Evolutionary conservation across 37 sponge, comb jelly and placozoan species (phyloP).

Genomic region (Geodia barretti): DNA sequence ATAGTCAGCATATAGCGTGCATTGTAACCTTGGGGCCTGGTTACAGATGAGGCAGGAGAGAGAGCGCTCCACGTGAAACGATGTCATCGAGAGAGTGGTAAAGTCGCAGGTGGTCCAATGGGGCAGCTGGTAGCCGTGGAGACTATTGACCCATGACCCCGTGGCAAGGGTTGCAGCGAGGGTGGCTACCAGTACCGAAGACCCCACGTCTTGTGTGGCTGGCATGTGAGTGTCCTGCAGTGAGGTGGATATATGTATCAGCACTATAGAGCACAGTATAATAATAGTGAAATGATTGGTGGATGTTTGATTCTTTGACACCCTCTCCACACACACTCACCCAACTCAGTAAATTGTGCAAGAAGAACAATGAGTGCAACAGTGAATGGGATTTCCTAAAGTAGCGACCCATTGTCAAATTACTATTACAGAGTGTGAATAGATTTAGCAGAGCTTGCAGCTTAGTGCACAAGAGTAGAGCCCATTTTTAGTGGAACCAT

Average conservation of each 20-base stretch:
- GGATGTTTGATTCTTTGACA: not conserved
- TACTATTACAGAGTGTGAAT: too few species aligned
- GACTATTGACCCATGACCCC: constrained; percentile 42
- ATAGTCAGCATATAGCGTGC: not conserved
- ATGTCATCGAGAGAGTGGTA: constrained; percentile 37
- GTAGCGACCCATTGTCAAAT: too few species aligned
- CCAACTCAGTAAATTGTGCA: not conserved
- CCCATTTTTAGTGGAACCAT: too few species aligned
- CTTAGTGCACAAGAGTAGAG: too few species aligned
- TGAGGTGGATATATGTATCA: not conserved
- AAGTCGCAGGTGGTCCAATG: constrained; percentile 52
- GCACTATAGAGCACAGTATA: too few species aligned
- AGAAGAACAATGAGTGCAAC: too few species aligned
- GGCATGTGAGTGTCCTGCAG: constrained; percentile 48
- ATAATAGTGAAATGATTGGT: not conserved
- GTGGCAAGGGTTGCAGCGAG: constrained; percentile 46
- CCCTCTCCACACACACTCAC: not conserved
- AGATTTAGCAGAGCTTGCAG: too few species aligned
- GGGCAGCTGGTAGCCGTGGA: constrained; percentile 43
- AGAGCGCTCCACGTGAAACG: constrained; percentile 39
- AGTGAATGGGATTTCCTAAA: too few species aligned
- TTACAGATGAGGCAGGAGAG: constrained; percentile 38
- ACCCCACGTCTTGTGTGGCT: constrained; percentile 42
- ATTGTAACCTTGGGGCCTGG: constrained; percentile 19
- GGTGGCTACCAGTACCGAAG: constrained; percentile 53